A percentile compares a stretch with the other conserved stretches of the same genome.
phyloP scores from a whole-genome alignment of 2,113 vertebrate species.

The Tragelaphus buxtoni region DNA sequence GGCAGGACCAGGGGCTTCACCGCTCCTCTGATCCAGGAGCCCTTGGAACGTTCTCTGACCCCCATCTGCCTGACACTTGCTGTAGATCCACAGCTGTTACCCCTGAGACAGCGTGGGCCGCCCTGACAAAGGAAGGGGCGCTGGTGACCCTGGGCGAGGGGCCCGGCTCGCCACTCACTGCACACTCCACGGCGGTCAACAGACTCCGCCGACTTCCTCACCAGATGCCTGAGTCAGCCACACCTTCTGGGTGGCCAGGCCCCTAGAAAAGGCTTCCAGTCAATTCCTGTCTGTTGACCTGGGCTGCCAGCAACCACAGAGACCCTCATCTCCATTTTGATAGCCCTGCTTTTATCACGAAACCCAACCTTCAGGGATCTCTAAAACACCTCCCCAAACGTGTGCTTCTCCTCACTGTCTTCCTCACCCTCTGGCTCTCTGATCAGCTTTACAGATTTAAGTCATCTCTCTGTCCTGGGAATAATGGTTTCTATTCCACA shows the following conservation, averaged over 20 bases:
- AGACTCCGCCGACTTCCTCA: background rate
- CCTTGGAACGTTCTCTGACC: background rate
- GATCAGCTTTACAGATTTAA: background rate
- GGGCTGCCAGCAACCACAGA: background rate
- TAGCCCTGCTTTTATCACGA: background rate
- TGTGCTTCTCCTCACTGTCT: background rate
- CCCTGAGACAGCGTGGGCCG: background rate
- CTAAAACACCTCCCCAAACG: background rate
- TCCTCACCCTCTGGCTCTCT: background rate
- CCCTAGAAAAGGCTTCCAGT: background rate
- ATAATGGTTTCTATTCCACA: background rate
- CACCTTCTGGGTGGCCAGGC: background rate
- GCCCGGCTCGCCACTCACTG: background rate
- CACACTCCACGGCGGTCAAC: accelerated
- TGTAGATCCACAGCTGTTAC: background rate
- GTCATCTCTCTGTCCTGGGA: background rate
- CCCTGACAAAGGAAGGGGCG: background rate
- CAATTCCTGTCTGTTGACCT: background rate
- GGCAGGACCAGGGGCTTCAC: background rate
- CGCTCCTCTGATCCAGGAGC: background rate
- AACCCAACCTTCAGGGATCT: background rate
- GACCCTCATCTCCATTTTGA: background rate
- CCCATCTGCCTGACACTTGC: background rate
- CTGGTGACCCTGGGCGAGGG: no score
- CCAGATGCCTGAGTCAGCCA: background rate